Evolutionary conservation across 2,113 vertebrate species (phyloP), one percentile per base, ranked within the genome.

Genomic region (Myotis lucifugus): DNA sequence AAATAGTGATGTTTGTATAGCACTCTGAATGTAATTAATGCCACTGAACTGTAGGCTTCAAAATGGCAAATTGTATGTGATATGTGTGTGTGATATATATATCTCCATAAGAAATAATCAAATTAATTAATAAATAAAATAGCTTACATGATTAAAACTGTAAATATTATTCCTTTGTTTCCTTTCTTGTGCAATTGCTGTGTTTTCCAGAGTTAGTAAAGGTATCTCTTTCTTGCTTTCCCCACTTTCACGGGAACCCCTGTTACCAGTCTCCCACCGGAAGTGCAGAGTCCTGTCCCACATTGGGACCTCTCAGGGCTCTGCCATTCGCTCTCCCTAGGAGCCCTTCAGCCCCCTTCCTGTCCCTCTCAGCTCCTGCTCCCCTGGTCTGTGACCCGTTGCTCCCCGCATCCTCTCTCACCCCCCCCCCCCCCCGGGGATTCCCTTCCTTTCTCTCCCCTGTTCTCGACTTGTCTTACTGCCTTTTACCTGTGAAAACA

Each of bases 241-340:
- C 61, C 59, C 50, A 7, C 42, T 40, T 32, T 52, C 40, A 18
- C 6, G 42, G 19, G 25, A n/a, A 18, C 42, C 64, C 61, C 32
- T 29, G 32, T n/a, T 18, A 17, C 14, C 23, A 14, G 61, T 21
- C 73, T 69, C 48, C n/a, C 61, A 3, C 15, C 3, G 23, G 73
- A 79, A 21, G 15, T 56, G 8, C 18, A 21, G 10, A 1, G 48
- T 61, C 69, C 14, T 14, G 6, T 12, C 6, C 8, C 1, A 18
- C 59, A 0, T 67, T 10, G 17, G 32, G 1, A 21, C 1, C 18
- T n/a, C 1, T 25, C 5, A 15, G 37, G 72, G 29, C 27, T 34
- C 48, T 21, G 1, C 5, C 2, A 4, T 8, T 32, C 21, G 29
- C 48, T 27, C 37, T 48, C 69, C 8, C 59, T 5, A 0, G 29